A percentile compares a stretch with the other conserved stretches of the same genome.
These are phyloP conservation scores for Palythoa grandiflora DNA, from an alignment of 92 coral and sea anemone species.

Conservation along the genomic window DNA sequence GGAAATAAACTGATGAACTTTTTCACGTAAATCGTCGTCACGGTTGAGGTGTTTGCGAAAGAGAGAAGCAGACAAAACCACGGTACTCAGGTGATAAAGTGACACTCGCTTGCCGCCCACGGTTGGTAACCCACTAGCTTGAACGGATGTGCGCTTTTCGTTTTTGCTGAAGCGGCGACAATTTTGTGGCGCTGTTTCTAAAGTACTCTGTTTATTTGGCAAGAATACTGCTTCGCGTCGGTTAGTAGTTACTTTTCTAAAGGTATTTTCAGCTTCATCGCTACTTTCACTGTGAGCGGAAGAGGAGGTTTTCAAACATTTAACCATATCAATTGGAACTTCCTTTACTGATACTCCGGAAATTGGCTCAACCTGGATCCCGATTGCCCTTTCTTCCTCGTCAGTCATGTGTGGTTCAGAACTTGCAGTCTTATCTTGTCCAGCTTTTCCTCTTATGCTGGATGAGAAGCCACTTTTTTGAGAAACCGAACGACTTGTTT, in stretches of 20 bases:
- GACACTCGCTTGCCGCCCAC: conserved; percentile 44
- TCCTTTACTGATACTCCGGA: neutral
- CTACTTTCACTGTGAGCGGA: conserved; percentile 9
- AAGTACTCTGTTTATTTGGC: conserved; percentile 1
- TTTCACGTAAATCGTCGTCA: neutral
- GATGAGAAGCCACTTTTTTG: neutral
- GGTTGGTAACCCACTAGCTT: neutral
- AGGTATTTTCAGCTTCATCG: neutral
- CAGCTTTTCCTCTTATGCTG: neutral
- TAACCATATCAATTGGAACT: neutral
- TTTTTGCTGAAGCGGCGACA: conserved; percentile 37
- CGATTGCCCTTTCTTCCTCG: neutral
- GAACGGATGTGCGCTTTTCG: conserved; percentile 4
- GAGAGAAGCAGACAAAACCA: conserved; percentile 17
- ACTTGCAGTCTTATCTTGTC: too few relatives aligned
- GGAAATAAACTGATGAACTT: conserved; percentile 28
- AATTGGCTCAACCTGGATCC: neutral
- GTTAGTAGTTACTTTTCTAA: neutral
- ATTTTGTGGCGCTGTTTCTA: neutral
- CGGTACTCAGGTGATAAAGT: conserved; percentile 11
- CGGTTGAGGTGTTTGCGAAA: conserved; percentile 15
- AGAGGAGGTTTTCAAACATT: neutral
- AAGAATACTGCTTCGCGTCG: conserved; percentile 31
- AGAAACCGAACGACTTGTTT: neutral
- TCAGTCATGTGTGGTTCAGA: neutral